Evolutionary conservation across 2,113 vertebrate genomes (phyloP).

Genomic region (Murina feae): DNA sequence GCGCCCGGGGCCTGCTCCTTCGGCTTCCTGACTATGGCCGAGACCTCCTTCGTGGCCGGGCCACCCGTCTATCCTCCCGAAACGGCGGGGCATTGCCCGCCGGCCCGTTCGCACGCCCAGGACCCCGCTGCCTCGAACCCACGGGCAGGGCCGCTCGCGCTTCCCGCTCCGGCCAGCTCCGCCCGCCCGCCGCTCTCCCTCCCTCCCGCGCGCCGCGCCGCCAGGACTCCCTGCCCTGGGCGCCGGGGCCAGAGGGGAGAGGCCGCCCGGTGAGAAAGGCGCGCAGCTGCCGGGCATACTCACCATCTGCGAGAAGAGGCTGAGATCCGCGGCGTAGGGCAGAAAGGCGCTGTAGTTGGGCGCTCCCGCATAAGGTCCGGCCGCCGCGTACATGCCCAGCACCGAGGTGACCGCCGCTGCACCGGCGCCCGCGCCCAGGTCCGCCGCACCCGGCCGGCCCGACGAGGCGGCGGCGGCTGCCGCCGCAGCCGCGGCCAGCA

Average conservation of each 20-base stretch:
- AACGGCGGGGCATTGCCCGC: not conserved
- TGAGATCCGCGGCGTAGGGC: slow-evolving; percentile 95
- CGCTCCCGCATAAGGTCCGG: slow-evolving; percentile 89
- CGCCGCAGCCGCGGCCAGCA: slow-evolving; percentile 89
- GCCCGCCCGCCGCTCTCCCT: too few species aligned
- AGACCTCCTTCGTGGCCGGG: not conserved
- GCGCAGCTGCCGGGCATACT: slow-evolving; percentile 71
- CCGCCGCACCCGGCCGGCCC: slow-evolving; percentile 75
- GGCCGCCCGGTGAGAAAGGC: not conserved
- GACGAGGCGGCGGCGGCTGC: slow-evolving; percentile 90
- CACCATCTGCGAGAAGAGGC: slow-evolving; percentile 98
- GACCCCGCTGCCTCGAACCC: not conserved
- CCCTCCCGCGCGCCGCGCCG: not conserved
- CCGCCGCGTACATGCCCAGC: slow-evolving; percentile 94
- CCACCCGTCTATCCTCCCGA: not conserved
- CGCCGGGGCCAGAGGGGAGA: not conserved
- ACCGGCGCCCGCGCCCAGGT: slow-evolving; percentile 82
- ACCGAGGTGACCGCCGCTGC: slow-evolving; percentile 92
- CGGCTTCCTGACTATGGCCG: rapidly evolving
- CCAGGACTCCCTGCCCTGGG: too few species aligned
- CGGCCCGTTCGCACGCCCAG: not conserved
- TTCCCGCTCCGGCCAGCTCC: not conserved
- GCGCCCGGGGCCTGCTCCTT: not conserved
- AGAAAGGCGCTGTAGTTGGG: slow-evolving; percentile 97
- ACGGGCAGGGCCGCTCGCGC: not conserved